Evolutionary conservation across 2,888 invertebrate genomes (phyloP), one percentile per base, ranked within the genome.

Genomic region (Drosophila meridiana): DNA sequence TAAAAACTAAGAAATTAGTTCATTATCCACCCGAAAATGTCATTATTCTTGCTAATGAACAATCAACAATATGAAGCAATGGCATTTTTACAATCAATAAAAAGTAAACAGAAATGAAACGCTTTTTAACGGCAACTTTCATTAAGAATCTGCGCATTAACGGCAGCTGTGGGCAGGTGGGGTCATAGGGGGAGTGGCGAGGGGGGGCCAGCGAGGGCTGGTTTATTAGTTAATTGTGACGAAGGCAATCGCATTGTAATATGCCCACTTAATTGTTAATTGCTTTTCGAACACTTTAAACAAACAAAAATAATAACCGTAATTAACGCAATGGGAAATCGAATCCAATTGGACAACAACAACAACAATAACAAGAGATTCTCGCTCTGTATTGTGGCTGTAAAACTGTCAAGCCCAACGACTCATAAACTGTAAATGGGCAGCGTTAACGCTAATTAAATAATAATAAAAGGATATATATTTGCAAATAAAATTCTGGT

Each of bases 221-320:
- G 43, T 45, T 80, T 84, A 80, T 89, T 89, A 87, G 85, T 85
- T 89, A 80, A 89, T 87, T 89, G 82, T 86, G 85, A 80, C 80
- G 85, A 78, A 73, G 73, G 65, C 73, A 82, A 87, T 78, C 81
- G 69, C 69, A 88, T 88, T 86, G 76, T 87, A 79, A 78, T 83
- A 74, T 80, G 87, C 50, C 71, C 84, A 82, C 75, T 86, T 85
- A 81, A 86, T 85, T 87, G 85, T 82, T 88, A 90, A 87, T 88
- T 81, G 79, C 87, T 62, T 88, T 81, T 48, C 81, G 86, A 88
- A 87, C 90, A 90, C 83, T 89, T 86, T 78, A 78, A 82, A 78
- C 69, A 89, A 82, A 85, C 66, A 69, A 87, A 69, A 78, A 84
- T 82, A 83, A 85, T 75, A 75, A 69, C 70, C 67, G 69, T 66